Percentiles rank a stretch among this genome's conserved stretches.
phyloP scores from a whole-genome alignment of 2,797 vertebrate genomes.

The Champsocephalus gunnari region DNA sequence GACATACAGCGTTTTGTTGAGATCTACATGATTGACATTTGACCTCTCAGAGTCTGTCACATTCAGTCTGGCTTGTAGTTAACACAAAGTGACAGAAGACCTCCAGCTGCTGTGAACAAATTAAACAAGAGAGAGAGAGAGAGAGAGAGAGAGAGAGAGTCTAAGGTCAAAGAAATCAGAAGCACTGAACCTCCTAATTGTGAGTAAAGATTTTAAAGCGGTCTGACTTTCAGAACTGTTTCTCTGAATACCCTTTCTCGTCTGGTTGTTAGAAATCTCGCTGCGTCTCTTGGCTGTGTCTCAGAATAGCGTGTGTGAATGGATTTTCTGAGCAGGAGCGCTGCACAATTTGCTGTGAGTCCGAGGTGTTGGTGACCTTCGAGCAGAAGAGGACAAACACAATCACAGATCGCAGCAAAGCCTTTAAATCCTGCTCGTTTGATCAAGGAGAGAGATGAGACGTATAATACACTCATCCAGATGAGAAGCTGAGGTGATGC shows the following conservation, averaged over 20 bases:
- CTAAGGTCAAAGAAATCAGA: conserved; percentile 37
- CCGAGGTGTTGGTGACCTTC: conserved; percentile 43
- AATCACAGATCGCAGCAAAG: conserved; percentile 48
- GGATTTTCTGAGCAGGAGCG: conserved; percentile 45
- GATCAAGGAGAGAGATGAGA: conserved; percentile 36
- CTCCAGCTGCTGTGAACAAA: conserved; percentile 40
- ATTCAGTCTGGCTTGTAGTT: neutral
- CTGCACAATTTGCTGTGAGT: conserved; percentile 33
- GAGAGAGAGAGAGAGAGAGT: neutral
- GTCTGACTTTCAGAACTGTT: neutral
- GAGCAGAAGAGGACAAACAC: conserved; percentile 37
- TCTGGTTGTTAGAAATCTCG: neutral
- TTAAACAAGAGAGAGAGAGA: conserved; percentile 19
- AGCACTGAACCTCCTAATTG: conserved; percentile 10
- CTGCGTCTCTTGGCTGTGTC: conserved; percentile 15
- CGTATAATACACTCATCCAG: conserved; percentile 43
- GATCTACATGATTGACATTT: conserved; percentile 6
- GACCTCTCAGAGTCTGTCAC: conserved; percentile 1
- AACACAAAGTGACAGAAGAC: conserved; percentile 1
- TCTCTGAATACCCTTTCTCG: conserved; percentile 6
- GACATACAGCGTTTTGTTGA: neutral
- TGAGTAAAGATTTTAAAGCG: conserved; percentile 32
- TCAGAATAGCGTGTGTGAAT: conserved; percentile 61
- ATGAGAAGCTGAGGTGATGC: conserved; percentile 34
- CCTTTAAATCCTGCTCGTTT: conserved; percentile 47